Conservation (phyloP, 2,797 vertebrate species). For the Enteromius fasciolatus region DNA sequence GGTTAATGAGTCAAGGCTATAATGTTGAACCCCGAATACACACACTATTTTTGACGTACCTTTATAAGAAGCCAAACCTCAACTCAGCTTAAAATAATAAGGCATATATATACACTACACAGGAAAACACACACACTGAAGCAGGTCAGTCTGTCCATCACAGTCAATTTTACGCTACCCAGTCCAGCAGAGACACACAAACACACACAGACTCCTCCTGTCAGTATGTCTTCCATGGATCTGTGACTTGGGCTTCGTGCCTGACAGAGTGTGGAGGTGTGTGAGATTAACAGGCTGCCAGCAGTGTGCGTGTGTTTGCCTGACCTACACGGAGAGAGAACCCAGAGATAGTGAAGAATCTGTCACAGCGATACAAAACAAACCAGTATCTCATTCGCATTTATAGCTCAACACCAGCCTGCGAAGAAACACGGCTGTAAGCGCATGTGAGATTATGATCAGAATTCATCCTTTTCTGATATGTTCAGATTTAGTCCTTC, state of each 20-base stretch:
- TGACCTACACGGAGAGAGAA: not conserved
- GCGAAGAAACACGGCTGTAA: not conserved
- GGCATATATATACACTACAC: not conserved
- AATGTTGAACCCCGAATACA: constrained; percentile 2
- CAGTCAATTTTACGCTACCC: constrained; percentile 18
- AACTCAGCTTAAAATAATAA: not conserved
- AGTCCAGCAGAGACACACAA: constrained; percentile 29
- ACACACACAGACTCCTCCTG: constrained; percentile 13
- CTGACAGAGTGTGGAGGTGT: constrained; percentile 52
- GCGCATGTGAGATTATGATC: not conserved
- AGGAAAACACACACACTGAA: constrained; percentile 14
- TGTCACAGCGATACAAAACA: constrained; percentile 18
- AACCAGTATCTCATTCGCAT: not conserved
- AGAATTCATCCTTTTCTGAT: not conserved
- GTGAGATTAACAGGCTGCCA: constrained; percentile 33
- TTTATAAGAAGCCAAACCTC: not conserved
- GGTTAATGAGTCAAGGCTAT: not conserved
- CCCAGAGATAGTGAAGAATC: constrained; percentile 18
- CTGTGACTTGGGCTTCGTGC: constrained; percentile 37
- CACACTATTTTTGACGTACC: not conserved
- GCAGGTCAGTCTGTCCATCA: constrained; percentile 28
- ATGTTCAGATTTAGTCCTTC: not conserved
- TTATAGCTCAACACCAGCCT: not conserved
- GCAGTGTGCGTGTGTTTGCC: constrained; percentile 23
- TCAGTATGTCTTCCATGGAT: constrained; percentile 48